Evolutionary conservation across 2,797 vertebrate genomes (phyloP).

Genomic region (Chiroxiphia lanceolata): DNA sequence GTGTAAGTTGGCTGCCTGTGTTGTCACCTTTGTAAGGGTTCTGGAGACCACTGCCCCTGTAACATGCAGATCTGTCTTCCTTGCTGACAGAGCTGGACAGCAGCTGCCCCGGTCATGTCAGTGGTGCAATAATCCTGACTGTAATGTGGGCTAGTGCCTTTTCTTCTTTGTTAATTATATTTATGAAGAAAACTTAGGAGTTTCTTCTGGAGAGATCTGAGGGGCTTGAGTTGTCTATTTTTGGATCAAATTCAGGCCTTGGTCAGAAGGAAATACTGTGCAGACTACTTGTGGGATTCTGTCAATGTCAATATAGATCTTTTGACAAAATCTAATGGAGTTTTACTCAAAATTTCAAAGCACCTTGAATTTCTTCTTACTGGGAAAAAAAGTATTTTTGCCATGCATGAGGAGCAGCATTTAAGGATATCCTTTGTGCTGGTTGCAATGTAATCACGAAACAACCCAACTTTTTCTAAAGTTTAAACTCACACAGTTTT

Average conservation of each 20-base stretch:
- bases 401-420: neutral
- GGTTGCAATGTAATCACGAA: neutral
- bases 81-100: neutral
- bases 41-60: neutral
- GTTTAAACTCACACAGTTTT: neutral
- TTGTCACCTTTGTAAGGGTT: neutral
- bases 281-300: neutral
- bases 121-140: neutral
- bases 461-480: neutral
- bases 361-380: constrained; percentile 18
- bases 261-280: neutral
- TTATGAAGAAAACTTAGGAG: constrained; percentile 7
- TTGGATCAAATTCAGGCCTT: neutral
- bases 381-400: neutral
- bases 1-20: neutral
- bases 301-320: neutral
- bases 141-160: constrained; percentile 40
- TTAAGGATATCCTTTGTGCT: neutral
- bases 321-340: neutral
- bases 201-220: constrained; percentile 19
- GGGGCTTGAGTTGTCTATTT: neutral
- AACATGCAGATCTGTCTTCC: neutral
- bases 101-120: neutral
- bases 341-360: constrained; percentile 7
- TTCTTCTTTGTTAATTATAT: neutral